phyloP scores from a whole-genome alignment of 2,888 invertebrate species.

The Perizoma flavofasciatum region DNA sequence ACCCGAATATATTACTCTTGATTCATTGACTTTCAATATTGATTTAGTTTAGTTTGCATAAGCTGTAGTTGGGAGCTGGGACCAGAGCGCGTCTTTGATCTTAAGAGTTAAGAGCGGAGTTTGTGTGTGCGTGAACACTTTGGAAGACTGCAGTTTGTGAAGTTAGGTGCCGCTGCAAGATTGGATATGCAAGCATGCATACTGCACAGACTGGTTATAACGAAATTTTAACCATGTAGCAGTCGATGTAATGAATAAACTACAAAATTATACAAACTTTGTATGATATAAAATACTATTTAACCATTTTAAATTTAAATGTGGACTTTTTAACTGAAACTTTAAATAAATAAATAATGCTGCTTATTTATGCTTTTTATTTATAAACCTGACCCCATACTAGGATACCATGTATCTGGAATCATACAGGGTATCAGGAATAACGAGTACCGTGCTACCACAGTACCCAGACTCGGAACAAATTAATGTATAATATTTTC shows the following conservation, averaged over 20 bases:
- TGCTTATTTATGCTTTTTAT: too few relatives aligned
- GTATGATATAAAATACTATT: too few relatives aligned
- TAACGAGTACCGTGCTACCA: too few relatives aligned
- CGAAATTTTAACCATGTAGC: conserved; percentile 13
- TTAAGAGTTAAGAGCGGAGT: conserved; percentile 62
- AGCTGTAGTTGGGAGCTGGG: conserved; percentile 74
- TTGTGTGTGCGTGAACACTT: conserved; percentile 50
- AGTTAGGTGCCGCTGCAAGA: conserved; percentile 37
- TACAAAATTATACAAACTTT: not conserved
- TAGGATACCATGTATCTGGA: too few relatives aligned
- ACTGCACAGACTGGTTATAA: not conserved
- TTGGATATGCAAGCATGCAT: conserved; percentile 39
- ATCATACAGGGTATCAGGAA: too few relatives aligned
- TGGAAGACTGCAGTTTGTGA: conserved; percentile 41
- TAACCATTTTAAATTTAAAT: too few relatives aligned
- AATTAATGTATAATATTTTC: too few relatives aligned
- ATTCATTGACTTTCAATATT: conserved; percentile 84
- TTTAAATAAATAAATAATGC: not conserved
- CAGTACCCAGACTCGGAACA: too few relatives aligned
- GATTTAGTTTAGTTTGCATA: conserved; percentile 83
- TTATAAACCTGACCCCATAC: too few relatives aligned
- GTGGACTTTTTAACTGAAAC: too few relatives aligned
- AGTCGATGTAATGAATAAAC: not conserved
- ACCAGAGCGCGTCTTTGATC: conserved; percentile 57
- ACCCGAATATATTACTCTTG: conserved; percentile 85